phyloP scores from a whole-genome alignment of 35 echinoderm and acorn worm genomes.

The Hemicentrotus pulcherrimus region DNA sequence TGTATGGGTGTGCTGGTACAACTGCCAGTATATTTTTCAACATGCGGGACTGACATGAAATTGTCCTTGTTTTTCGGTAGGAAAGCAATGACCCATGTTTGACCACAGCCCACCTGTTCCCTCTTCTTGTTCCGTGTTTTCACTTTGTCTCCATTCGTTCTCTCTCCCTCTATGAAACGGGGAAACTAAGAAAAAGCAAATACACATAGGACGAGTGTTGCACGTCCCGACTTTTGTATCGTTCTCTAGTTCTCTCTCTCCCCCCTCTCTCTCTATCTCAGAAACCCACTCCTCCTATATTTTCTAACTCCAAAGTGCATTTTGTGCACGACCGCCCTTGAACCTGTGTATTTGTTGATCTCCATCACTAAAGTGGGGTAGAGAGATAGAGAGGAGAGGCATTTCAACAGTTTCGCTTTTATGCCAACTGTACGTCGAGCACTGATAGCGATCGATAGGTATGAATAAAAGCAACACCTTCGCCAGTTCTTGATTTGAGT shows the following conservation, averaged over 20 bases:
- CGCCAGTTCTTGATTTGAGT: not conserved
- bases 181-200: not conserved
- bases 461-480: not conserved
- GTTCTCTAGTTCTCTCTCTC: not conserved
- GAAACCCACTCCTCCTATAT: not conserved
- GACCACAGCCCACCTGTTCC: conserved; percentile 14
- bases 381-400: not conserved
- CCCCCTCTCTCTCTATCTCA: not conserved
- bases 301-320: no score
- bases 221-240: conserved; percentile 1
- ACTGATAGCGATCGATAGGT: not conserved
- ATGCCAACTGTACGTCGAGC: no score
- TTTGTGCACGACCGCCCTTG: not conserved
- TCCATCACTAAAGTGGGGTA: not conserved
- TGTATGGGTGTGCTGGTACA: not conserved
- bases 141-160: not conserved
- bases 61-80: not conserved
- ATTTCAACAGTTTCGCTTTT: not conserved
- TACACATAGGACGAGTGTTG: conserved; percentile 1
- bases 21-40: not conserved
- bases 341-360: conserved; percentile 11
- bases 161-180: not conserved
- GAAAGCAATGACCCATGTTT: conserved; percentile 11
- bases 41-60: not conserved
- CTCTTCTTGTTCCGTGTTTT: not conserved